These are phyloP conservation scores for Caenorhabditis elegans DNA, from an alignment of 1,140 invertebrate species.

Conservation along the genomic window WBcel235 BX284606.5:14603001-14603500, in stretches of 20 bases:
- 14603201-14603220: no score
- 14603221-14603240: no score
- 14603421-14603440: no score
- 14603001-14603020: background rate
- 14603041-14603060: background rate
- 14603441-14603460: no score
- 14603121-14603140: slow-evolving; percentile 11
- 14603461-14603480: no score
- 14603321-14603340: background rate
- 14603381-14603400: background rate
- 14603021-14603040: background rate
- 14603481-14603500: no score
- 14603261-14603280: background rate
- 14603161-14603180: background rate
- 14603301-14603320: slow-evolving; percentile 15
- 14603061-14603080: background rate
- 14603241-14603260: background rate
- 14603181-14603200: no score
- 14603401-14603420: no score
- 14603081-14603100: slow-evolving; percentile 32
- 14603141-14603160: slow-evolving; percentile 4
- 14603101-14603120: slow-evolving; percentile 14
- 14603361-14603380: background rate
- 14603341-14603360: background rate
- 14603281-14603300: background rate